Conservation (phyloP, 2,888 invertebrate genomes). For the Leistus spinibarbis region DNA sequence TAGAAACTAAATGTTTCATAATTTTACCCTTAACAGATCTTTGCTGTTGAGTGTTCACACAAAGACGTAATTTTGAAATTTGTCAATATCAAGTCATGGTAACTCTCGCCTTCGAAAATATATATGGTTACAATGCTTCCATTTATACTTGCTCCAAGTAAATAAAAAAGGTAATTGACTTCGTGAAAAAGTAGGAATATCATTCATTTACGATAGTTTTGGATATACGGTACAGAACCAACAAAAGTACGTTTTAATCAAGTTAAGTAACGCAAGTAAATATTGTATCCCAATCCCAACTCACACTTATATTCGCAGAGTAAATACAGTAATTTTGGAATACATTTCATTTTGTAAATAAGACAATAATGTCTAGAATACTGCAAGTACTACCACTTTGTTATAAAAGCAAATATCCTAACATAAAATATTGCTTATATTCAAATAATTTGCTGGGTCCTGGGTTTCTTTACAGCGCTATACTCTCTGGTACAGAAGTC, state of each 20-base stretch:
- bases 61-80: too few species aligned
- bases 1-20: too few species aligned
- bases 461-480: neutral
- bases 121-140: too few species aligned
- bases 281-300: too few species aligned
- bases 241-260: neutral
- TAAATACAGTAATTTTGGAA: neutral
- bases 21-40: too few species aligned
- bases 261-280: neutral
- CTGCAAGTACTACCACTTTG: constrained; percentile 47
- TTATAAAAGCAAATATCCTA: constrained; percentile 54
- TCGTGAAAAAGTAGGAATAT: too few species aligned
- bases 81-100: too few species aligned
- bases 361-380: neutral
- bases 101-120: too few species aligned
- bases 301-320: neutral
- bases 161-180: too few species aligned
- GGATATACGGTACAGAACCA: neutral
- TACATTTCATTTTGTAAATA: neutral
- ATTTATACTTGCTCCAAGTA: too few species aligned
- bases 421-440: constrained; percentile 57
- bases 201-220: too few species aligned
- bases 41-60: too few species aligned
- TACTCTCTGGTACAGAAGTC: neutral
- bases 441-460: constrained; percentile 51